Conservation (phyloP, 2,888 invertebrate genomes). For the Pteria penguin region DNA sequence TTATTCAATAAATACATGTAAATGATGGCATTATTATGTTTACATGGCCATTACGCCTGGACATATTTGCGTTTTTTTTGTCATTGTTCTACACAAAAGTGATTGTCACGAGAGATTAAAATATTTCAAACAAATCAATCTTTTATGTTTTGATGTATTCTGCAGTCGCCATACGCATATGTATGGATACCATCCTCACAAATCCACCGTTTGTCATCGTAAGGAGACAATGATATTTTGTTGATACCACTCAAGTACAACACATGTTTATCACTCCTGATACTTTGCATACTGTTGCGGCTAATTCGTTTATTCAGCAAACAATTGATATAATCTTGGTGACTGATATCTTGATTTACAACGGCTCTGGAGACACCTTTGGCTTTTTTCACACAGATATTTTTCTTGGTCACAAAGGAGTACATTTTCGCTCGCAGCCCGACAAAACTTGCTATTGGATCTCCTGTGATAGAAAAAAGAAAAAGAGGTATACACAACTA, state of each 20-base stretch:
- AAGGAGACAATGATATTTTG: slow-evolving; percentile 16
- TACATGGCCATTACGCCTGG: neutral
- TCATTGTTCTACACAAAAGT: neutral
- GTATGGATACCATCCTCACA: slow-evolving; percentile 1
- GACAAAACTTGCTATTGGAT: slow-evolving; percentile 10
- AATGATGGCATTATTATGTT: neutral
- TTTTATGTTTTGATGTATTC: neutral
- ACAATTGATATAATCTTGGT: neutral
- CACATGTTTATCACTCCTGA: slow-evolving; percentile 9
- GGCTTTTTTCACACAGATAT: neutral
- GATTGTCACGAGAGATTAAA: neutral
- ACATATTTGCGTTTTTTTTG: neutral
- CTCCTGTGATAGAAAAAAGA: neutral
- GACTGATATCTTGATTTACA: neutral
- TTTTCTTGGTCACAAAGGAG: slow-evolving; percentile 8
- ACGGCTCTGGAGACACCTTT: slow-evolving; percentile 10
- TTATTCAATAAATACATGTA: neutral
- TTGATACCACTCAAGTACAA: slow-evolving; percentile 2
- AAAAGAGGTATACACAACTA: neutral
- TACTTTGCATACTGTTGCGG: slow-evolving; percentile 1
- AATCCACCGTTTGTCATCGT: slow-evolving; percentile 20
- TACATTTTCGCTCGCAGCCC: slow-evolving; percentile 24
- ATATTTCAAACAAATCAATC: neutral
- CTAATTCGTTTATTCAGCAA: neutral
- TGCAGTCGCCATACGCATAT: slow-evolving; percentile 6